Base-by-base conservation (phyloP, 1,140 invertebrate species). In the Saccostrea cuccullata region DNA sequence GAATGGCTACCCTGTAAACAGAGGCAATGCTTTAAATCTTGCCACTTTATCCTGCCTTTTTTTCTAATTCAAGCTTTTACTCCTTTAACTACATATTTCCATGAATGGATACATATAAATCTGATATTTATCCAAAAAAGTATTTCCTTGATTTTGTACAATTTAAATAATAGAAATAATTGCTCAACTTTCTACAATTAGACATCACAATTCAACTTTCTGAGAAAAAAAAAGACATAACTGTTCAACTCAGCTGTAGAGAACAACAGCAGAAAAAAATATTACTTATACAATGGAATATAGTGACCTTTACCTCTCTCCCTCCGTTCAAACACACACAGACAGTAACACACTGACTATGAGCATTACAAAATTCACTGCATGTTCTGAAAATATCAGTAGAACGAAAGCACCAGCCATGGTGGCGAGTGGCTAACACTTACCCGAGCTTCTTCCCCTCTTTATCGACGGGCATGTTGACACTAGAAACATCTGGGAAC, bases 401-500 rank as follows among this genome's bases (percentile, higher is more conserved):
- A 77, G 70, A 77, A 77, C 36, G 70, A 77, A 77, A 77, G 70
- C 70, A 77, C 23, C 30, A 36, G 30, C 84, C 55, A 64, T 40
- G 55, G 58, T 85, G 84, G 56, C 30, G 13, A 64, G 70, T 77
- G 26, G 30, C 55, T 36, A 30, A 64, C 73, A 82, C 84, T 85
- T 85, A 85, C 84, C 84, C 84, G 11, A 85, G 55, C 26, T 85
- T 85, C 30, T 60, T 64, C 55, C 84, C 84, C 55, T 85, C 84
- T 60, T 36, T 60, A 85, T 85, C 84, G 55, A 58, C 55, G 0
- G 84, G 84, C 36, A 85, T 23, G 30, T 85, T 55, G 55, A 85
- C 84, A 85, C 84, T 85, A 85, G 84, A 55, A 36, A 85, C 84
- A 85, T 85, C 58, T 4, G 84, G 84, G 47, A 85, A 85, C 84